Conservation (phyloP, 2,888 invertebrate genomes). For the Acheta domesticus region DNA sequence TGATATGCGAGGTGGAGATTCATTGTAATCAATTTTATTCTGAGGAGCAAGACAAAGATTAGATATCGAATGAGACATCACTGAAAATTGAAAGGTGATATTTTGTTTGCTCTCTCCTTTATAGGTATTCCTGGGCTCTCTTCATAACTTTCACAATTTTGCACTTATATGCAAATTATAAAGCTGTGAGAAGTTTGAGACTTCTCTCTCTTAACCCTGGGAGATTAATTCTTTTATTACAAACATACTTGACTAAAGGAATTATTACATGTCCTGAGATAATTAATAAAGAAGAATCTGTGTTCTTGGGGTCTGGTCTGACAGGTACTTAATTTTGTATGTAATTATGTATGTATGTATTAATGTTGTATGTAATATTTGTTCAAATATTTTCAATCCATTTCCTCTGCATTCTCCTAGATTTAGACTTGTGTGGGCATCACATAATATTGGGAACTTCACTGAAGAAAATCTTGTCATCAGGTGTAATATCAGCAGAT, state of each 20-base stretch:
- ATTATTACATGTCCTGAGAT: slow-evolving; percentile 59
- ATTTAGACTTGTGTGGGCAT: slow-evolving; percentile 58
- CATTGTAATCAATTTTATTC: not conserved
- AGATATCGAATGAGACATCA: too few relatives aligned
- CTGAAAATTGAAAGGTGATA: too few relatives aligned
- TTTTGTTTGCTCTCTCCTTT: too few relatives aligned
- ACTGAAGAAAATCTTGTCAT: slow-evolving; percentile 47
- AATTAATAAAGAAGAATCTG: slow-evolving; percentile 70
- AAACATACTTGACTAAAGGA: slow-evolving; percentile 62
- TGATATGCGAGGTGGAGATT: not conserved
- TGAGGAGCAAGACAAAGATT: too few relatives aligned
- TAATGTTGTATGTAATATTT: too few relatives aligned
- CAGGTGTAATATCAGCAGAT: slow-evolving; percentile 40
- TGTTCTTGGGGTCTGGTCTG: slow-evolving; percentile 56
- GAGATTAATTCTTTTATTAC: slow-evolving; percentile 67
- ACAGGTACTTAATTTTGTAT: slow-evolving; percentile 42
- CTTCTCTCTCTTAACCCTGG: slow-evolving; percentile 78
- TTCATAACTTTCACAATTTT: slow-evolving; percentile 70
- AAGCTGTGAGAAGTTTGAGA: slow-evolving; percentile 76
- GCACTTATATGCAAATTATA: slow-evolving; percentile 84
- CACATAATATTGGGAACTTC: slow-evolving; percentile 60
- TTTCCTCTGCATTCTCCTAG: slow-evolving; percentile 48
- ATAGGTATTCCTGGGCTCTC: slow-evolving; percentile 53
- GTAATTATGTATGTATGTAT: too few relatives aligned
- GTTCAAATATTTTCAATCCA: not conserved